Conservation (phyloP, 2,888 invertebrate genomes). For the Iselma pallidipennis region DNA sequence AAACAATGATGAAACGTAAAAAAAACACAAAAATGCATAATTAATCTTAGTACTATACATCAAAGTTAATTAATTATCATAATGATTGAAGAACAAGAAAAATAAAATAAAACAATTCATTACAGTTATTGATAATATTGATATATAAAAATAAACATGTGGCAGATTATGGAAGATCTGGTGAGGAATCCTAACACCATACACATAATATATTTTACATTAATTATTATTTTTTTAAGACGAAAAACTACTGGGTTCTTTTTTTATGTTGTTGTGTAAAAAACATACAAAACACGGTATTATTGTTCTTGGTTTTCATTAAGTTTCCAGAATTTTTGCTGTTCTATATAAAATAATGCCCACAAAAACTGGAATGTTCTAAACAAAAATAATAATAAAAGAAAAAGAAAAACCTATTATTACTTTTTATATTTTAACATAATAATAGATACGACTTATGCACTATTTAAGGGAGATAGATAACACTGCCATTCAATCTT, state of each 20-base stretch:
- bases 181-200: background rate
- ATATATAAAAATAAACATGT: conserved; percentile 18
- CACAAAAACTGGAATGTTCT: conserved; percentile 35
- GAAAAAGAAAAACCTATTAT: conserved; percentile 12
- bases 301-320: too few species aligned
- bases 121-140: conserved; percentile 12
- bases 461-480: background rate
- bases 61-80: conserved; percentile 31
- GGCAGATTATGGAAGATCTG: background rate
- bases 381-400: conserved; percentile 22
- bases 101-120: conserved; percentile 11
- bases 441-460: background rate
- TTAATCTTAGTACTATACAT: conserved; percentile 38
- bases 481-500: background rate
- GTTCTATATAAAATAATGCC: conserved; percentile 25
- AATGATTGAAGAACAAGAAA: too few species aligned
- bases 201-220: too few species aligned
- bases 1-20: conserved; percentile 18
- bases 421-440: background rate
- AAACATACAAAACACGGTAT: too few species aligned
- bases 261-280: too few species aligned
- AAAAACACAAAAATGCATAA: background rate
- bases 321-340: too few species aligned
- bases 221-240: background rate
- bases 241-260: too few species aligned